phyloP scores from a whole-genome alignment of 2,888 invertebrate genomes.

The Nephrotoma flavescens region DNA sequence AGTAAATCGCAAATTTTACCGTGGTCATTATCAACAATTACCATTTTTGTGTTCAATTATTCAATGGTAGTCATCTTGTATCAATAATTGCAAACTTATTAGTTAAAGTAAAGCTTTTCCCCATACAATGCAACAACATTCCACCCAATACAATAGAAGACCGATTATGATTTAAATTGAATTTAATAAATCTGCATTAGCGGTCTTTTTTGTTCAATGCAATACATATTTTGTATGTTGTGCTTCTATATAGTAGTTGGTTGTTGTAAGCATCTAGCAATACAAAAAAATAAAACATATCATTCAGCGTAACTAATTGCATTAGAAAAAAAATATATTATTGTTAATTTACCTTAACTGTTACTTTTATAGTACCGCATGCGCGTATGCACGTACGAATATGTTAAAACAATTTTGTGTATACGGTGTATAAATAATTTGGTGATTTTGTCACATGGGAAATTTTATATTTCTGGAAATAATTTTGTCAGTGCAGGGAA shows the following conservation, averaged over 20 bases:
- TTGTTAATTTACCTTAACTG: not conserved
- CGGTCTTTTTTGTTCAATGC: not conserved
- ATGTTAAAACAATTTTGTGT: not conserved
- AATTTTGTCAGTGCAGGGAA: not conserved
- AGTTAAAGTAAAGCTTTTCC: not conserved
- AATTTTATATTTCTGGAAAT: not conserved
- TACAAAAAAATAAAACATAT: not conserved
- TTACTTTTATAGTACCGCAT: not conserved
- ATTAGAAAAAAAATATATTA: not conserved
- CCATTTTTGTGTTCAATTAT: not conserved
- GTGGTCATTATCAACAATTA: too few species aligned
- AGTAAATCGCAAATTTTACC: too few species aligned
- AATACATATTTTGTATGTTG: not conserved
- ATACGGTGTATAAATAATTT: not conserved
- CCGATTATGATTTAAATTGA: not conserved
- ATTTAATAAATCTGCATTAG: not conserved
- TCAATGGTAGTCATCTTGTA: not conserved
- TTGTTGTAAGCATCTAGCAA: not conserved
- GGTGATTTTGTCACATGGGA: not conserved
- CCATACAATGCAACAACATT: not conserved
- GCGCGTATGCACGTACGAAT: not conserved
- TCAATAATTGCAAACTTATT: not conserved
- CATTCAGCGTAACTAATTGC: not conserved
- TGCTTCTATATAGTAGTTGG: not conserved
- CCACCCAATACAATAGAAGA: not conserved